Evolutionary conservation across 2,797 vertebrate genomes (phyloP).

Genomic region (Melopsittacus undulatus): DNA sequence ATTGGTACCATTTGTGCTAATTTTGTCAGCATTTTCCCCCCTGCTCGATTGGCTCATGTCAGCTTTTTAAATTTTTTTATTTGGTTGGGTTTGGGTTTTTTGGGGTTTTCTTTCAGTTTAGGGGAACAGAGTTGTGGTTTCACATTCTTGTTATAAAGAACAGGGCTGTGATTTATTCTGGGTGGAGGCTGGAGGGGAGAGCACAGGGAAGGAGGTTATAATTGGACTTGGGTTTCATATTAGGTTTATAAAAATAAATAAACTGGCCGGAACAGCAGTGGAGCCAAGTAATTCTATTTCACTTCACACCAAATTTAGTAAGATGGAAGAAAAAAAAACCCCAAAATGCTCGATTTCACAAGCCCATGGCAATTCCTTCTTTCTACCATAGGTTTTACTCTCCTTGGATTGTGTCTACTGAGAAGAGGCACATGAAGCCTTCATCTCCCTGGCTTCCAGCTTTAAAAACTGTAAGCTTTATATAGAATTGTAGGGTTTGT

Average conservation of each 20-base stretch:
- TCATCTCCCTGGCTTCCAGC: not conserved
- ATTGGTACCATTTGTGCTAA: constrained; percentile 38
- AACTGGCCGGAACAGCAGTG: not conserved
- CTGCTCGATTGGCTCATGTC: not conserved
- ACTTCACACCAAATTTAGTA: constrained; percentile 1
- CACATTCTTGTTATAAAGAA: not conserved
- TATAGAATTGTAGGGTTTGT: not conserved
- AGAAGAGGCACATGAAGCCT: not conserved
- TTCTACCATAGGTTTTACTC: not conserved
- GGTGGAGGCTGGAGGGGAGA: not conserved
- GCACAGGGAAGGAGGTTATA: not conserved
- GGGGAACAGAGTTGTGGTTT: not conserved
- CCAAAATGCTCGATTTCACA: not conserved
- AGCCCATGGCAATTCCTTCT: not conserved
- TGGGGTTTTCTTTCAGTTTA: not conserved
- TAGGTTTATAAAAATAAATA: not conserved
- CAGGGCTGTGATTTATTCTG: constrained; percentile 24
- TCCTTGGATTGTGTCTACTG: not conserved
- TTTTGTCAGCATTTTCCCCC: not conserved
- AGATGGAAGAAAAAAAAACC: not conserved
- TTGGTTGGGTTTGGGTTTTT: too few species aligned
- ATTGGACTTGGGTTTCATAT: not conserved
- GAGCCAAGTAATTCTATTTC: not conserved
- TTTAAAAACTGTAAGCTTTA: not conserved
- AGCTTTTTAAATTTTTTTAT: not conserved